Evolutionary conservation across 2,888 invertebrate species (phyloP), one percentile per base, ranked within the genome.

Genomic region (Leptodirus hochenwartii): DNA sequence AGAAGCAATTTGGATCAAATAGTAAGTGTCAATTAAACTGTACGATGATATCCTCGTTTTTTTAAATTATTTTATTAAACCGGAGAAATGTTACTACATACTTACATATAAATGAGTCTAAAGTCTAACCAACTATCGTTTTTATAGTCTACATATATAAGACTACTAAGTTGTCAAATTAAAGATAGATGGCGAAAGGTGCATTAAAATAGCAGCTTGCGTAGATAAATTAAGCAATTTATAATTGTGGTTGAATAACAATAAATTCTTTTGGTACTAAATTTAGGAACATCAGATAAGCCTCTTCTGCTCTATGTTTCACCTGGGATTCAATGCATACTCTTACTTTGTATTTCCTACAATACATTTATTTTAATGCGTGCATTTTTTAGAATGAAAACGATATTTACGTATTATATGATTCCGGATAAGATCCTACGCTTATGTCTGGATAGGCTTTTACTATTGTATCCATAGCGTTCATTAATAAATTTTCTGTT

Each of bases 401-500:
- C 14, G 10, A 23, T 23, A 34, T 40, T 44, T 48, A 62, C 61
- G 52, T 52, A 41, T 55, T 43, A 39, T 45, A 50, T 33, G 50
- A 40, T 39, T 56, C 54, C 8, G 65, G 65, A 47, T 65, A 65
- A 17, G 63, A 64, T 22, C 65, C 65, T 43, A 64, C 54, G 25
- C 55, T 50, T 20, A 64, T 61, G 26, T 50, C 37, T 6, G 63
- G 62, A 50, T 51, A 59, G 45, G 60, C 53, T 34, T 44, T 45
- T 4, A 59, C 56, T 16, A 62, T 40, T 9, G 39, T 35, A 27
- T 55, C 51, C 25, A 65, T 44, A 29, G 47, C 44, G 27, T 49
- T 37, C 4, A 59, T 55, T 39, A 63, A 57, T 36, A 49, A 41
- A 37, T 59, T 55, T 44, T 64, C 64, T 6, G 48, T 47, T 4